Percentiles rank a stretch among this genome's conserved stretches.
phyloP scores from a whole-genome alignment of 2,797 vertebrate species.

The Chrosomus eos region DNA sequence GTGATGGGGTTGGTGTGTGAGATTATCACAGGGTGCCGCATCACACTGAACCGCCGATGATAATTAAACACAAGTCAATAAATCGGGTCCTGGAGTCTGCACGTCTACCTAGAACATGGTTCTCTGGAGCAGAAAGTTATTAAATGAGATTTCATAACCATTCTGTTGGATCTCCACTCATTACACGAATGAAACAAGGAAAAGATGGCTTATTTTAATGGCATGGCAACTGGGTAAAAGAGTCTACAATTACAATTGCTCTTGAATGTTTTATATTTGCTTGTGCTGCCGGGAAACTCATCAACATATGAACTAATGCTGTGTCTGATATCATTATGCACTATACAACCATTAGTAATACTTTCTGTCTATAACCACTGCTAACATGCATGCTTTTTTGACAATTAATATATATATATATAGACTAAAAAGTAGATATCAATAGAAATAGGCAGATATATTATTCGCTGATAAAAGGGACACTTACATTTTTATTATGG shows the following conservation, averaged over 20 bases:
- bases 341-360: no score
- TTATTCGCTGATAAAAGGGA: background rate
- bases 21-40: background rate
- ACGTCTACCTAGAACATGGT: background rate
- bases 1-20: background rate
- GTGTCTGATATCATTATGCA: background rate
- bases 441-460: background rate
- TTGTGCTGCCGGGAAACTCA: conserved; percentile 1
- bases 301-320: background rate
- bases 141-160: conserved; percentile 31
- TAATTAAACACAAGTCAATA: conserved; percentile 52
- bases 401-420: background rate
- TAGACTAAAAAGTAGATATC: background rate
- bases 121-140: conserved; percentile 23
- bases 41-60: background rate
- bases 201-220: conserved; percentile 8
- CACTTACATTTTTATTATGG: background rate
- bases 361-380: background rate
- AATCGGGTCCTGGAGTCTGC: conserved; percentile 25
- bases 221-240: background rate
- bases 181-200: conserved; percentile 6
- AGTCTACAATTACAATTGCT: background rate
- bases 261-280: conserved; percentile 5
- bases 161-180: conserved; percentile 28
- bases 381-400: background rate